These are phyloP conservation scores for Apodemus sylvaticus DNA, from an alignment of 2,113 vertebrate genomes.

Conservation along the genomic window DNA sequence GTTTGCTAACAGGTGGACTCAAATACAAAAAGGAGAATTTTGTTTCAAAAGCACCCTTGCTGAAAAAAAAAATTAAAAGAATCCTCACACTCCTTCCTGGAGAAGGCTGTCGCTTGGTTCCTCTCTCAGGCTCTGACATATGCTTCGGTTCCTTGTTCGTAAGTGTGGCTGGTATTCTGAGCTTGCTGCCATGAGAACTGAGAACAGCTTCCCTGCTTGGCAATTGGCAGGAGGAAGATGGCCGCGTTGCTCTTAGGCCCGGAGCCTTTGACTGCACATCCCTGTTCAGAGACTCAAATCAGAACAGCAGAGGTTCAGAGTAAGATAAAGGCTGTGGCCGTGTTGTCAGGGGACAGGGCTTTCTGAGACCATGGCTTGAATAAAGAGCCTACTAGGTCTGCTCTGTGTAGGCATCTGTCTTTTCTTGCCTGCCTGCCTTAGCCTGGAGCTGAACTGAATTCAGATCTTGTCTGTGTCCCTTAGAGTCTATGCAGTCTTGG, in stretches of 20 bases:
- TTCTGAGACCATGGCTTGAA: background rate
- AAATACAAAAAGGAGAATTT: constrained; percentile 45
- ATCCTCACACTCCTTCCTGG: background rate
- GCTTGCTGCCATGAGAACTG: constrained; percentile 28
- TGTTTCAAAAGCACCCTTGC: constrained; percentile 36
- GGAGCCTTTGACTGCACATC: background rate
- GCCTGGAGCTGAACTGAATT: background rate
- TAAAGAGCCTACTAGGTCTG: background rate
- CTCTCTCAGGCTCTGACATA: constrained; percentile 56
- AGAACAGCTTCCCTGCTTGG: background rate
- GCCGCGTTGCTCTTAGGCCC: background rate
- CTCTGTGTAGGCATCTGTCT: background rate
- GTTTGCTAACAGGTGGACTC: constrained; percentile 65
- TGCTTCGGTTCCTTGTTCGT: constrained; percentile 35
- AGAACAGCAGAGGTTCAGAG: background rate
- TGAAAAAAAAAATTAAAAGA: background rate
- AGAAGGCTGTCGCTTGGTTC: constrained; percentile 52
- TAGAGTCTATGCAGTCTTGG: background rate
- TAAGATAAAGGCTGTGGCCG: background rate
- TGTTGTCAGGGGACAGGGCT: background rate
- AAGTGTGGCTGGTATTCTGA: background rate
- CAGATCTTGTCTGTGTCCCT: background rate
- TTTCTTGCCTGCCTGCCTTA: background rate
- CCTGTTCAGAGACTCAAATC: background rate
- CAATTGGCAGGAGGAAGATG: background rate